A percentile compares a stretch with the other conserved stretches of the same genome.
These are phyloP conservation scores for Eilema depressum DNA, from an alignment of 2,888 invertebrate genomes.

Conservation along the genomic window DNA sequence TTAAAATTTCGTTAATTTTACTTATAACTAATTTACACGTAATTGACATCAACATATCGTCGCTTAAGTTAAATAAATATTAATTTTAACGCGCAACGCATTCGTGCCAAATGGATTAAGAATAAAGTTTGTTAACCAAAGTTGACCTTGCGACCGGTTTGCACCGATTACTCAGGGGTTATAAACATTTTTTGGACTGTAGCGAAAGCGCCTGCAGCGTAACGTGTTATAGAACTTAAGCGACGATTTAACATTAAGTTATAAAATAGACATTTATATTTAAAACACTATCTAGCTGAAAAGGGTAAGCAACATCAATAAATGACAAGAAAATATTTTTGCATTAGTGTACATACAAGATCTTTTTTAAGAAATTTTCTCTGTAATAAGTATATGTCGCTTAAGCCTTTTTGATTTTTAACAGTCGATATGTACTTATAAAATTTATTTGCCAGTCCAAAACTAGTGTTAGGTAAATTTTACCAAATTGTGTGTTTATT, in stretches of 20 bases:
- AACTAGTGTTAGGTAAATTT: not conserved
- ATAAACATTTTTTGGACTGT: too few relatives aligned
- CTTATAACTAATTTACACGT: not conserved
- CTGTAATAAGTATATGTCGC: too few relatives aligned
- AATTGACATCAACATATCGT: constrained; percentile 4
- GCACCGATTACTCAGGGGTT: too few relatives aligned
- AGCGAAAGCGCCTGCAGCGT: too few relatives aligned
- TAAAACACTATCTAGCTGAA: not conserved
- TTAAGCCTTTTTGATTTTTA: not conserved
- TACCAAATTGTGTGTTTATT: too few relatives aligned
- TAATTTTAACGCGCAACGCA: too few relatives aligned
- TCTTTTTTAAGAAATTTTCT: not conserved
- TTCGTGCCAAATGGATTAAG: too few relatives aligned
- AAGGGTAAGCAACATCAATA: not conserved
- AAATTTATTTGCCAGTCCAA: not conserved
- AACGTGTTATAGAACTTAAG: too few relatives aligned
- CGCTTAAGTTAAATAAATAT: too few relatives aligned
- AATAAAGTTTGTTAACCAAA: too few relatives aligned
- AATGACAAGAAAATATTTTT: too few relatives aligned
- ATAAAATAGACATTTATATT: constrained; percentile 13
- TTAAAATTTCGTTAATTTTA: not conserved
- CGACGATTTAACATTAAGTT: not conserved
- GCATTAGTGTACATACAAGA: not conserved
- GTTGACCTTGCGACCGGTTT: too few relatives aligned
- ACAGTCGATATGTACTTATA: not conserved